These are phyloP conservation scores for Dryas iulia DNA, from an alignment of 1,140 invertebrate species.

Conservation along the genomic window DNA sequence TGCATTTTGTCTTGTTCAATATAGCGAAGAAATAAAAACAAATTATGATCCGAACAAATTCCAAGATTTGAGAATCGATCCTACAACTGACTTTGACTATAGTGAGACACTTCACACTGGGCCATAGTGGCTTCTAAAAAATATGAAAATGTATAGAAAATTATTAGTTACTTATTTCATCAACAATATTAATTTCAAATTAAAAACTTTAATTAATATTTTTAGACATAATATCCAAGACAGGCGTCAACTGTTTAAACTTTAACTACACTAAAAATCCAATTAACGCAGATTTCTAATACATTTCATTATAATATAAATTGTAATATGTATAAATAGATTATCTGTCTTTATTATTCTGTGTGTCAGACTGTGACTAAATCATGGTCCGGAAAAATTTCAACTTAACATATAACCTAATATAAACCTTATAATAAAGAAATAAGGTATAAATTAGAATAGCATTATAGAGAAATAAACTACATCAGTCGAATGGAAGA, in stretches of 20 bases:
- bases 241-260: background rate
- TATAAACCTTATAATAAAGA: slow-evolving; percentile 4
- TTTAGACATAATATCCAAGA: background rate
- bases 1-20: too few species aligned
- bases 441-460: slow-evolving; percentile 6
- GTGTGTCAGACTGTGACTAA: slow-evolving; percentile 3
- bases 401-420: slow-evolving; percentile 11
- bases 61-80: too few species aligned
- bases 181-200: too few species aligned
- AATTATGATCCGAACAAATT: too few species aligned
- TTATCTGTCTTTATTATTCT: slow-evolving; percentile 13
- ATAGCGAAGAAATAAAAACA: too few species aligned
- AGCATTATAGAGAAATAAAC: slow-evolving; percentile 5
- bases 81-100: too few species aligned
- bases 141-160: too few species aligned
- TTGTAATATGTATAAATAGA: background rate
- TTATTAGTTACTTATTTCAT: too few species aligned
- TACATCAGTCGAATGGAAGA: slow-evolving; percentile 11
- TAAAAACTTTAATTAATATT: background rate
- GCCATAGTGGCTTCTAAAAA: too few species aligned
- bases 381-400: slow-evolving; percentile 30
- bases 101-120: too few species aligned
- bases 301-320: background rate
- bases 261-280: background rate
- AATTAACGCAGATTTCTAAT: background rate